Evolutionary conservation across 2,888 invertebrate species (phyloP).

Genomic region (Sinopyrophorus schimmeli): DNA sequence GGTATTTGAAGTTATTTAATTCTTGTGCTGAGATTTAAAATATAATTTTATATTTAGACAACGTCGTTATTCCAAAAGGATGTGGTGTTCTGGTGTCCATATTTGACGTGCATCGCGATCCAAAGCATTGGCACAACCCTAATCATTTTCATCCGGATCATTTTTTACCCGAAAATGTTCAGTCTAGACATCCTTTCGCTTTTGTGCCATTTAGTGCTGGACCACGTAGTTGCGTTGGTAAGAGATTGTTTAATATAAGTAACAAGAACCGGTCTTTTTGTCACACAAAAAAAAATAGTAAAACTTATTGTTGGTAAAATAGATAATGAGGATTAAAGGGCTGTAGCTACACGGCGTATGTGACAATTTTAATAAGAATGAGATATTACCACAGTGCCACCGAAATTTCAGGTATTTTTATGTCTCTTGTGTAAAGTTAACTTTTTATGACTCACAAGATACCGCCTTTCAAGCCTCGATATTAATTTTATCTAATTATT

Average conservation of each 20-base stretch:
- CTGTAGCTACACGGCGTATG: no score
- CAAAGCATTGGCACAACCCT: slow-evolving; percentile 44
- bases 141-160: slow-evolving; percentile 48
- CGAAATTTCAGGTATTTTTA: no score
- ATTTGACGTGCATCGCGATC: slow-evolving; percentile 36
- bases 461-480: no score
- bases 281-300: no score
- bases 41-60: slow-evolving; percentile 14
- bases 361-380: no score
- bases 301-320: no score
- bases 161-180: slow-evolving; percentile 44
- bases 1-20: slow-evolving; percentile 31
- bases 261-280: no score
- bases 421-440: no score
- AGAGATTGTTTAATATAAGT: slow-evolving; percentile 4
- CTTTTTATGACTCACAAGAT: no score
- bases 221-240: slow-evolving; percentile 43
- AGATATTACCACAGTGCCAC: no score
- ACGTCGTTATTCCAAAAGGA: slow-evolving; percentile 18
- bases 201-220: slow-evolving; percentile 49
- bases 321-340: no score
- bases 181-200: slow-evolving; percentile 42
- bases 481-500: slow-evolving; percentile 3
- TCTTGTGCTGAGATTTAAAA: background rate
- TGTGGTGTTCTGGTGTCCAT: slow-evolving; percentile 18